Conservation (phyloP, 2,797 vertebrate genomes). For the Mus minutoides region DNA sequence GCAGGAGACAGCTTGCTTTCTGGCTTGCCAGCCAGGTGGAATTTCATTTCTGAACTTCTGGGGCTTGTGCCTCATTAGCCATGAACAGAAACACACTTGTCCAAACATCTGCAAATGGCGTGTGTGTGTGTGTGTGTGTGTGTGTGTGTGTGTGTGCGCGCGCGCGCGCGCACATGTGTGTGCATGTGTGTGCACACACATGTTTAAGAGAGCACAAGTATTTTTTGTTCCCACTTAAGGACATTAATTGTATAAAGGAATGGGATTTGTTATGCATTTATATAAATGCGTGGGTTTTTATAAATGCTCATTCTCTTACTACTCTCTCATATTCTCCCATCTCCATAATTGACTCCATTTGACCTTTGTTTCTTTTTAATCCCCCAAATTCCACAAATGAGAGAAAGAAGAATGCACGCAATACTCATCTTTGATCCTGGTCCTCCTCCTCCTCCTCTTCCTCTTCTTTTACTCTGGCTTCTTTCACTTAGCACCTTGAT, state of each 20-base stretch:
- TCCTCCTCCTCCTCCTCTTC: too few relatives aligned
- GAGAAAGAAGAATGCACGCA: neutral
- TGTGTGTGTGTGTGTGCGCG: neutral
- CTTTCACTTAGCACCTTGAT: neutral
- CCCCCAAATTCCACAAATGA: neutral
- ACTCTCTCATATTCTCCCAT: neutral
- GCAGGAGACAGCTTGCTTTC: neutral
- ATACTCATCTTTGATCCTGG: neutral
- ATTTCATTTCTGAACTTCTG: conserved; percentile 35
- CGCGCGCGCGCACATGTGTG: too few relatives aligned
- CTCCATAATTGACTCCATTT: neutral
- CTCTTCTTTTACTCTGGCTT: neutral
- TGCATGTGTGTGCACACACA: neutral
- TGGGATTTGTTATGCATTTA: neutral
- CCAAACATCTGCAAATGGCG: neutral
- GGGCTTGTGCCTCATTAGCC: conserved; percentile 15
- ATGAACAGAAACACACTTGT: neutral
- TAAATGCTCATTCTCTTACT: neutral
- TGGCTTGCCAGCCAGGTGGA: neutral
- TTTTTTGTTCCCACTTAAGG: neutral
- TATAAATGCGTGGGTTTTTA: neutral
- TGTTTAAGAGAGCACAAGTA: neutral
- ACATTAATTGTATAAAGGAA: neutral
- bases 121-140: neutral
- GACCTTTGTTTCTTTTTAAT: neutral